phyloP scores from a whole-genome alignment of 1,140 invertebrate species.

The Bombus waltoni region DNA sequence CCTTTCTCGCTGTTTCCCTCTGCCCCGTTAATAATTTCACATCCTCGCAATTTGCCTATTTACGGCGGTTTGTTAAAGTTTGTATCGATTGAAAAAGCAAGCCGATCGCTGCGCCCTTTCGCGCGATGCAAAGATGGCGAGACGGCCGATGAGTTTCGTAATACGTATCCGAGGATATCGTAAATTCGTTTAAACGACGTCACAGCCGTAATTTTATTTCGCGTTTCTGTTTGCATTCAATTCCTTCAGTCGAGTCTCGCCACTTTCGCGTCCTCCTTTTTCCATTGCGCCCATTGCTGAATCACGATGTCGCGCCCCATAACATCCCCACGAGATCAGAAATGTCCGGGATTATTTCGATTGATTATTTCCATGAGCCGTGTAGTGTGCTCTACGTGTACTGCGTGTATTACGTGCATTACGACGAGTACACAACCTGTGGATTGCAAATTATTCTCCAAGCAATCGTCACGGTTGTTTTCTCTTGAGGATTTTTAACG shows the following conservation, averaged over 20 bases:
- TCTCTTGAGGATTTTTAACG: too few relatives aligned
- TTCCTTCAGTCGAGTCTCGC: constrained; percentile 61
- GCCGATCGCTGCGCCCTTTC: background rate
- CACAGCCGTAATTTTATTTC: constrained; percentile 70
- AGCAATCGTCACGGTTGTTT: too few relatives aligned
- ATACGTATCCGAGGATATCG: background rate
- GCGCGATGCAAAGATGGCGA: background rate
- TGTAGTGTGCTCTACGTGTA: too few relatives aligned
- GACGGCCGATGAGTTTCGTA: background rate
- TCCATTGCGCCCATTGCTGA: background rate
- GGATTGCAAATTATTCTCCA: too few relatives aligned
- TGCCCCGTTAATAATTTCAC: too few relatives aligned
- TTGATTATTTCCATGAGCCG: too few relatives aligned
- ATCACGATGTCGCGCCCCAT: background rate
- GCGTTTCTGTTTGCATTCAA: constrained; percentile 55
- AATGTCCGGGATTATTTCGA: background rate
- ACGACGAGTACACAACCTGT: too few relatives aligned
- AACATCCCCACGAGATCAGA: constrained; percentile 9
- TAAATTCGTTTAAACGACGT: constrained; percentile 68
- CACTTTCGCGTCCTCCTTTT: constrained; percentile 26
- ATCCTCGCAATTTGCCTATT: too few relatives aligned
- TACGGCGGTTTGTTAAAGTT: background rate
- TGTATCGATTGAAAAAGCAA: background rate
- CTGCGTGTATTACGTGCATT: too few relatives aligned
- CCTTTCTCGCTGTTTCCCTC: too few relatives aligned